A percentile compares a stretch with the other conserved stretches of the same genome.
Conservation (phyloP, 2,113 vertebrate genomes). For the Elephas maximus region DNA sequence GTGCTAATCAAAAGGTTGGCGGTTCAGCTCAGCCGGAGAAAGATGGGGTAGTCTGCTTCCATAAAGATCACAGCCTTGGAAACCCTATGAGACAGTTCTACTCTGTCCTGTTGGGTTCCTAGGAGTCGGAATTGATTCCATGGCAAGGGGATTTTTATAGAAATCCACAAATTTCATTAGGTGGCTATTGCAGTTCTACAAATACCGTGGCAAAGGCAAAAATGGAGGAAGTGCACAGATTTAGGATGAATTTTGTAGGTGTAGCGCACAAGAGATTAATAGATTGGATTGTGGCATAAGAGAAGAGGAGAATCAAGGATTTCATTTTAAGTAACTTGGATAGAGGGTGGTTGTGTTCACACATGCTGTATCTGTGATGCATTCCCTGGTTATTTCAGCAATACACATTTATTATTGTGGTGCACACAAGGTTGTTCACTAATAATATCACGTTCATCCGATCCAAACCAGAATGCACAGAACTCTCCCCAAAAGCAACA, state of each 20-base stretch:
- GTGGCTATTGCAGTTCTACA: not conserved
- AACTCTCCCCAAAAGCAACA: not conserved
- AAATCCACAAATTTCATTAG: not conserved
- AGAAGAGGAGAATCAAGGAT: not conserved
- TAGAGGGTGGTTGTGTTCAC: not conserved
- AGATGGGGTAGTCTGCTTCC: too few species aligned
- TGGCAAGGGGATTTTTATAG: too few species aligned
- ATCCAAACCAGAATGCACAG: not conserved
- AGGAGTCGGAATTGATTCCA: too few species aligned
- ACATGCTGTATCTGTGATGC: not conserved
- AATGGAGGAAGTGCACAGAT: not conserved
- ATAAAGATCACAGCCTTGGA: too few species aligned
- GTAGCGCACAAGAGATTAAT: not conserved
- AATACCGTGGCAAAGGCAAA: not conserved
- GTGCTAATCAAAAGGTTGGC: too few species aligned
- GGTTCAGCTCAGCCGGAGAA: too few species aligned
- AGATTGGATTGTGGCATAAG: not conserved
- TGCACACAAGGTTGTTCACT: not conserved
- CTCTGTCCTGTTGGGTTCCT: too few species aligned
- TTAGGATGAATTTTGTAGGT: not conserved
- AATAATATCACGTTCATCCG: not conserved
- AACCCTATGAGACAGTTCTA: too few species aligned
- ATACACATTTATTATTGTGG: not conserved
- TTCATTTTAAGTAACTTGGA: not conserved
- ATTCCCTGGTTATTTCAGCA: not conserved